A percentile compares a stretch with the other conserved stretches of the same genome.
phyloP scores from a whole-genome alignment of 2,888 invertebrate genomes.

The Andricus quercusramuli region DNA sequence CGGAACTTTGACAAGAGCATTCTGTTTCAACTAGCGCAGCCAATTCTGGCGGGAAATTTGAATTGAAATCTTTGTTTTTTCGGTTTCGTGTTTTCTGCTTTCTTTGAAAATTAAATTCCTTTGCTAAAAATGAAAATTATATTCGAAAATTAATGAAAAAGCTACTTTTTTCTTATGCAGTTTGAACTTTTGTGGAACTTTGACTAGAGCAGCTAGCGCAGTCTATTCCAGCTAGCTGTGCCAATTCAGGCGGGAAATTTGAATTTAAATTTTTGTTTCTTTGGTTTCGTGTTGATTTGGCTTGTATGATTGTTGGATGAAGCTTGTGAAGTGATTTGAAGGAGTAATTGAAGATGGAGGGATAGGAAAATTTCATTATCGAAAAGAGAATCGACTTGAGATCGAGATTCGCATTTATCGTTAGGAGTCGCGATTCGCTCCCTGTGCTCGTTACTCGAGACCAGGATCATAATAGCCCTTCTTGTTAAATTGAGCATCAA shows the following conservation, averaged over 20 bases:
- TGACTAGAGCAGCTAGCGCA: no score
- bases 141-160: no score
- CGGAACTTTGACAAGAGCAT: no score
- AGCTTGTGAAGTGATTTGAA: background rate
- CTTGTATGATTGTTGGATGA: background rate
- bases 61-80: no score
- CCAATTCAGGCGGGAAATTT: background rate
- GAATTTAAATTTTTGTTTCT: background rate
- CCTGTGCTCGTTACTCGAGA: slow-evolving; percentile 70
- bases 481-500: slow-evolving; percentile 78
- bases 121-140: no score
- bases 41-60: no score
- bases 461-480: slow-evolving; percentile 76
- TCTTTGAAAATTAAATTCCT: no score
- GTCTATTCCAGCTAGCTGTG: no score
- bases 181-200: no score
- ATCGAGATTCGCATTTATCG: slow-evolving; percentile 27
- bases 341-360: slow-evolving; percentile 39
- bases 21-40: no score
- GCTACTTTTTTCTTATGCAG: no score
- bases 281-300: background rate
- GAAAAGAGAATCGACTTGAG: slow-evolving; percentile 30
- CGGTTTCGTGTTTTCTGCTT: no score
- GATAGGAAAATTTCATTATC: slow-evolving; percentile 22
- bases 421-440: slow-evolving; percentile 40